Conservation (phyloP, 2,797 vertebrate species). For the Diceros bicornis region DNA sequence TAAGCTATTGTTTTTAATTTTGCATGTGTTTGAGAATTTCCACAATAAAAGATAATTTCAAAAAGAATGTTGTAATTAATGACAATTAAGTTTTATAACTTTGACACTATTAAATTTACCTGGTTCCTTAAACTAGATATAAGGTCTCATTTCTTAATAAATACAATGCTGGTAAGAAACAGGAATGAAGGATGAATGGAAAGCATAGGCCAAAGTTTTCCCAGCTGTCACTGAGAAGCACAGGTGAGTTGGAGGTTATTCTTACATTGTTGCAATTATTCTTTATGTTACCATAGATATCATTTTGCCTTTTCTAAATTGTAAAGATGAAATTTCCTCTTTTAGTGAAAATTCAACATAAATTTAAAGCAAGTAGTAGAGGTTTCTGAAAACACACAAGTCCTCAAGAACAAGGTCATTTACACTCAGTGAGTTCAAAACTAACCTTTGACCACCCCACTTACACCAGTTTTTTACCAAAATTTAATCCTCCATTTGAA, state of each 20-base stretch:
- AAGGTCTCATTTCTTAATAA: background rate
- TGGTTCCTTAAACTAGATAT: background rate
- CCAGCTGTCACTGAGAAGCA: background rate
- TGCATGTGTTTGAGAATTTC: background rate
- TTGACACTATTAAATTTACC: constrained; percentile 2
- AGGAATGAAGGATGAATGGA: background rate
- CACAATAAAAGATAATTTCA: background rate
- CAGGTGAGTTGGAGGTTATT: background rate
- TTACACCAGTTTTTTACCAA: background rate
- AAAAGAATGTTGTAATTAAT: background rate
- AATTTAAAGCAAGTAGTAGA: background rate
- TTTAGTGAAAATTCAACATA: background rate
- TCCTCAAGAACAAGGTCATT: background rate
- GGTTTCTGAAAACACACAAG: constrained; percentile 19
- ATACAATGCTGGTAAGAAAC: background rate
- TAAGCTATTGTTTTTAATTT: background rate
- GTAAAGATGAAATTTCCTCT: background rate
- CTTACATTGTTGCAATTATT: background rate
- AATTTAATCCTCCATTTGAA: background rate
- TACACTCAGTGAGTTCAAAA: background rate
- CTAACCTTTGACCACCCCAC: background rate
- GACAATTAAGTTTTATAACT: background rate
- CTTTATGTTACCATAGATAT: background rate
- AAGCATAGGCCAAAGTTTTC: background rate
- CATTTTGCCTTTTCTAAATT: background rate